Conservation (phyloP, 2,113 vertebrate genomes). For the Odontophorus gujanensis region DNA sequence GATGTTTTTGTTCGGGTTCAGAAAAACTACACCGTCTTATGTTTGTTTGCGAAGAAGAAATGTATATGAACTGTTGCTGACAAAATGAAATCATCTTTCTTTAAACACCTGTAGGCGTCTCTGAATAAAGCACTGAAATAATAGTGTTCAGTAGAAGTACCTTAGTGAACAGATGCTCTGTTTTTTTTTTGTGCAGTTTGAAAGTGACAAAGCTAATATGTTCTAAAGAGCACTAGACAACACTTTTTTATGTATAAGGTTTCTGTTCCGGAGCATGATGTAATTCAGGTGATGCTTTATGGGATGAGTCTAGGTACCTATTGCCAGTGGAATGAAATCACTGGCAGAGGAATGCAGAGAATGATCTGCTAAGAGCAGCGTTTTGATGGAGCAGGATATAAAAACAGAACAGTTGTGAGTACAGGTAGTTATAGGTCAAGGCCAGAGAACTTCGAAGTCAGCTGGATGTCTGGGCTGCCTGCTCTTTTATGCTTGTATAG, state of each 20-base stretch:
- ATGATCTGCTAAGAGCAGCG: neutral
- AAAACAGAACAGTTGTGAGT: neutral
- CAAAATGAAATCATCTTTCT: neutral
- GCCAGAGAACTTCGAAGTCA: neutral
- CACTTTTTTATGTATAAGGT: neutral
- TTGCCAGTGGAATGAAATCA: neutral
- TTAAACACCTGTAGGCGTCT: neutral
- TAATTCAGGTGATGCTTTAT: neutral
- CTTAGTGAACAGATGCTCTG: neutral
- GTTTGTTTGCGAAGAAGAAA: neutral
- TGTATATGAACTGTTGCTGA: neutral
- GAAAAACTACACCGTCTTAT: neutral
- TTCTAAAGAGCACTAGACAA: neutral
- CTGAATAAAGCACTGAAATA: neutral
- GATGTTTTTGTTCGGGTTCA: neutral
- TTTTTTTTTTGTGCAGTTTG: neutral
- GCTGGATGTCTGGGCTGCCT: neutral
- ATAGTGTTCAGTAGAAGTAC: neutral
- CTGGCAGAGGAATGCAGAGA: neutral
- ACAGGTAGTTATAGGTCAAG: neutral
- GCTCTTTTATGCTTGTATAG: neutral
- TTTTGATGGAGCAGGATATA: neutral
- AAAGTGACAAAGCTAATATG: neutral
- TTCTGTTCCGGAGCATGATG: neutral
- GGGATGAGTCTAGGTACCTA: neutral